Conservation (phyloP, 2,113 vertebrate species). For the Falcunculus frontatus region DNA sequence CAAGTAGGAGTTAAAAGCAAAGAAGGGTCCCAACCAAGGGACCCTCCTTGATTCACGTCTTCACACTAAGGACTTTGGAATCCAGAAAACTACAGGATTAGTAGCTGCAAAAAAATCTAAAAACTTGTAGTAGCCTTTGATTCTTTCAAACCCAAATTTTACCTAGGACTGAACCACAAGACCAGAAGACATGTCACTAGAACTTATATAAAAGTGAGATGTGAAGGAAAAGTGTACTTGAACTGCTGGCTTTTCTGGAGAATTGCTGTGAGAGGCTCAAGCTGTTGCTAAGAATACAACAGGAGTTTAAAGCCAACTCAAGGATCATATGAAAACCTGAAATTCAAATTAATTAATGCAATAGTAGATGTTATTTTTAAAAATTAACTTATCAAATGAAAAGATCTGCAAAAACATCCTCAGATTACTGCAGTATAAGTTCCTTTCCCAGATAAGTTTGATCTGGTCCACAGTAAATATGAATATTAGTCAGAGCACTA, state of each 20-base stretch:
- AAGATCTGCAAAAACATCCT: background rate
- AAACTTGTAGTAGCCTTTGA: background rate
- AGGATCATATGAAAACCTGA: background rate
- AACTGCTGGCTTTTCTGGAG: background rate
- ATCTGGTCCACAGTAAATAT: background rate
- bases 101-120: background rate
- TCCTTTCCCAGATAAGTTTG: background rate
- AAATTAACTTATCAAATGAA: background rate
- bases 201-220: background rate
- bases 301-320: background rate
- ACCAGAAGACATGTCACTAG: background rate
- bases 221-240: background rate
- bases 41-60: background rate
- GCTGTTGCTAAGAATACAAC: background rate
- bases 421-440: background rate
- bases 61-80: background rate
- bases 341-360: background rate
- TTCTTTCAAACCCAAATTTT: background rate
- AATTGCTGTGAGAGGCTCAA: background rate
- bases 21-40: background rate
- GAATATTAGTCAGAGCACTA: background rate
- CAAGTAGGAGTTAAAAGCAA: background rate
- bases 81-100: background rate
- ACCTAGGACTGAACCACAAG: background rate
- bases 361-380: background rate